Evolutionary conservation across 2,113 vertebrate genomes (phyloP).

Genomic region (Ceratotherium simum): DNA sequence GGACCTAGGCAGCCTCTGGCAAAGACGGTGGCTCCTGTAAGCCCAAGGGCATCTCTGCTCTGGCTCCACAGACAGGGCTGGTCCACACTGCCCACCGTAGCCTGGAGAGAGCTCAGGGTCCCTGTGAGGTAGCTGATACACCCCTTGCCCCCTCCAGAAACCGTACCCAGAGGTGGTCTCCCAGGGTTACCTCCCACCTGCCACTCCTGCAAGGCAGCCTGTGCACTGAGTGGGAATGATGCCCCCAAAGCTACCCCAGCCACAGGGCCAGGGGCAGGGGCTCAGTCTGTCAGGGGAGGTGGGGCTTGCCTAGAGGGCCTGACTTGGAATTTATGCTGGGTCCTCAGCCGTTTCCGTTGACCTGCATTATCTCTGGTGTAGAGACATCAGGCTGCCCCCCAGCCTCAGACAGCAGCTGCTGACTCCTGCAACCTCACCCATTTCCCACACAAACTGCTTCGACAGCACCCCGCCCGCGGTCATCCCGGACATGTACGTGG

Average conservation of each 20-base stretch:
- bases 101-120: background rate
- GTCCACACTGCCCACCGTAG: rapidly evolving
- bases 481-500: rapidly evolving
- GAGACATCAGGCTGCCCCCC: background rate
- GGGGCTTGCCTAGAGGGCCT: rapidly evolving
- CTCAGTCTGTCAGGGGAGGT: too few relatives aligned
- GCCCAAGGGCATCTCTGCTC: background rate
- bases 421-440: background rate
- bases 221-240: too few relatives aligned
- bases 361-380: background rate
- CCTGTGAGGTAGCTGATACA: rapidly evolving
- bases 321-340: background rate
- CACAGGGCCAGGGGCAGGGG: too few relatives aligned
- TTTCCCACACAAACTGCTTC: background rate
- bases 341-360: rapidly evolving
- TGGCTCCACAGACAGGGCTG: background rate
- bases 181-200: rapidly evolving
- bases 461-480: background rate
- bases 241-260: background rate
- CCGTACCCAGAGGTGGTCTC: background rate
- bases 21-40: too few relatives aligned
- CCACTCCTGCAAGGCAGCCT: background rate
- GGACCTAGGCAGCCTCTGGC: background rate
- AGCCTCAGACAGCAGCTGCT: background rate
- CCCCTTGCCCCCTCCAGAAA: background rate